phyloP scores from a whole-genome alignment of 2,797 vertebrate genomes.

The Limnodromus scolopaceus region DNA sequence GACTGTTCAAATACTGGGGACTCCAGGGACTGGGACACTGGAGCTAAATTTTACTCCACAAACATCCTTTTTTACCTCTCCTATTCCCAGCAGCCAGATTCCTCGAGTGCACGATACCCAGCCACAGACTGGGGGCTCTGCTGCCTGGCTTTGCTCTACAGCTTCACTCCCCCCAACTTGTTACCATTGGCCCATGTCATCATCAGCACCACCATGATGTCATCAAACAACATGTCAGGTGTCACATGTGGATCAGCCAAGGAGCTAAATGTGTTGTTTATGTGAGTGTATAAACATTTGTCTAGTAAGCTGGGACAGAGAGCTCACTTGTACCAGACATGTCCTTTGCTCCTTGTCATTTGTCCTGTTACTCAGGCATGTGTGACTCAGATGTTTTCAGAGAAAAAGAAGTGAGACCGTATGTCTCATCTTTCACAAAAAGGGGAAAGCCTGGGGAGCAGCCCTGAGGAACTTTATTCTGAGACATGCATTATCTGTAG shows the following conservation, averaged over 20 bases:
- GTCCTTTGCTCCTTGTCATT: neutral
- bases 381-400: neutral
- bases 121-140: neutral
- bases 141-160: neutral
- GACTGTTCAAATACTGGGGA: neutral
- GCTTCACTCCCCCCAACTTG: neutral
- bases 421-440: neutral
- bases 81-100: neutral
- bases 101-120: rapidly evolving
- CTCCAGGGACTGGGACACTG: too few relatives aligned
- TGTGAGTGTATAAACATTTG: neutral
- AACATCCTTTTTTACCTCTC: neutral
- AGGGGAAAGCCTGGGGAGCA: neutral
- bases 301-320: neutral
- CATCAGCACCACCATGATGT: neutral
- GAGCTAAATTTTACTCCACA: neutral
- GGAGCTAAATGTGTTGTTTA: neutral
- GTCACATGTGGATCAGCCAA: neutral
- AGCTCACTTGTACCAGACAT: neutral
- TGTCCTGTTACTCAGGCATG: neutral
- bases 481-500: neutral
- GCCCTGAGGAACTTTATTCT: neutral
- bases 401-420: neutral
- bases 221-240: neutral
- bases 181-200: neutral